Evolutionary conservation across 92 coral and sea anemone species (phyloP).

Genomic region (Galaxea fascicularis): DNA sequence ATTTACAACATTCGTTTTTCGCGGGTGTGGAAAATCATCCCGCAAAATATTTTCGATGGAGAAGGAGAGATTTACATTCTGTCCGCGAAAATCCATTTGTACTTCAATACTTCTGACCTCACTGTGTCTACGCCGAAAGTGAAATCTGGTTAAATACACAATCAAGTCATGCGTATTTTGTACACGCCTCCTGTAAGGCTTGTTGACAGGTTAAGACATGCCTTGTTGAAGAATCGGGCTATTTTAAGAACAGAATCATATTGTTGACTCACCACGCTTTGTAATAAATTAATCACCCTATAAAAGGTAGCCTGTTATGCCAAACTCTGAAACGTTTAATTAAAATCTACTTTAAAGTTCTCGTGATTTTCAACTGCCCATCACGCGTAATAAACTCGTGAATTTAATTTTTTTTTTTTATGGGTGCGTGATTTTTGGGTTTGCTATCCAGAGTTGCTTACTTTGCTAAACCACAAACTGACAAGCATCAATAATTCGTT

Average conservation of each 20-base stretch:
- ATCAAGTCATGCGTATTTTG: slow-evolving; percentile 24
- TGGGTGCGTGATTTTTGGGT: background rate
- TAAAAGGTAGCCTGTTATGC: slow-evolving; percentile 4
- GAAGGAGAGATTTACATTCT: slow-evolving; percentile 46
- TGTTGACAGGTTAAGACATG: background rate
- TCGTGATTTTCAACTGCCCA: slow-evolving; percentile 9
- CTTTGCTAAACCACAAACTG: background rate
- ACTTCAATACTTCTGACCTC: background rate
- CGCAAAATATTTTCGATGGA: slow-evolving; percentile 70
- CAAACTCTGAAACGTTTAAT: background rate
- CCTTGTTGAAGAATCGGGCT: slow-evolving; percentile 11
- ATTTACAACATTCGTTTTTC: slow-evolving; percentile 3
- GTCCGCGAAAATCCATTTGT: slow-evolving; percentile 27
- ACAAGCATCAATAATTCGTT: background rate
- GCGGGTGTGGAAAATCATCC: slow-evolving; percentile 71
- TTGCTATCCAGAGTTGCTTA: background rate
- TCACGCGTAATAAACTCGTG: background rate
- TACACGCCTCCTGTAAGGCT: slow-evolving; percentile 3
- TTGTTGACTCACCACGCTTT: background rate
- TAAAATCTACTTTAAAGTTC: background rate
- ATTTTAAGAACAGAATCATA: slow-evolving; percentile 21
- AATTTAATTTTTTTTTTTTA: background rate
- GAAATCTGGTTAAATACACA: slow-evolving; percentile 42
- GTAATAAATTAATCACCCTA: background rate
- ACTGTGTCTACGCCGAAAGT: slow-evolving; percentile 21